Evolutionary conservation across 2,797 vertebrate species (phyloP), one percentile per base, ranked within the genome.

Genomic region (Valencia hispanica): DNA sequence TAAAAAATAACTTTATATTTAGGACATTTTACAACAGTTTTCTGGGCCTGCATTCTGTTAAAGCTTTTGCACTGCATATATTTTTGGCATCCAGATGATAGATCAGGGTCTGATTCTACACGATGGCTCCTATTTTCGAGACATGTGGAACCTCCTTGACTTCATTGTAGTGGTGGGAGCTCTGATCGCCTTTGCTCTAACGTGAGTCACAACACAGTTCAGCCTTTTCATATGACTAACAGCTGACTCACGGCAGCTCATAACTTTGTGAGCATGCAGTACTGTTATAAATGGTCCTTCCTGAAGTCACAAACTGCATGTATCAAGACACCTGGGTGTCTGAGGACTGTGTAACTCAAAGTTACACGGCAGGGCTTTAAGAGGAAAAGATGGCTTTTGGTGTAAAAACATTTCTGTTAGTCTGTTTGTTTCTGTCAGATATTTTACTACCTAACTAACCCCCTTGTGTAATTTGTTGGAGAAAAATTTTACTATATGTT

Each of bases 61-160:
- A 20, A 20, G 48, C 14, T 65, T 65, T 22, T 65, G 61, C 34
- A 65, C n/a, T 65, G 34, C 32, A 22, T 65, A 36, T 65, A 65
- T 79, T 65, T 83, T 73, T 77, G 51, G 78, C 73, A 75, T 85
- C 53, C 79, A 99, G 98, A 99, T 99, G 98, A 99, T 99, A 34
- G 97, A 99, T 91, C 97, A 98, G 89, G 98, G 98, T 88, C 96
- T 99, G 92, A 98, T 99, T 86, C 95, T 99, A 75, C 98, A 99
- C 63, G 98, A 99, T 0, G 97, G 98, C 76, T 97, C 98, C 41
- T 99, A 99, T 84, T 99, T 99, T 92, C 96, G 98, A 86, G 98
- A 99, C 92, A 96, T 99, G 91, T 99, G 98, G 98, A 99, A 99
- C 94, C 96, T 99, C 88, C 94, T 99, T 92, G 98, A 99, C 95